phyloP scores from a whole-genome alignment of 1,140 invertebrate species.

The Octopus sinensis region DNA sequence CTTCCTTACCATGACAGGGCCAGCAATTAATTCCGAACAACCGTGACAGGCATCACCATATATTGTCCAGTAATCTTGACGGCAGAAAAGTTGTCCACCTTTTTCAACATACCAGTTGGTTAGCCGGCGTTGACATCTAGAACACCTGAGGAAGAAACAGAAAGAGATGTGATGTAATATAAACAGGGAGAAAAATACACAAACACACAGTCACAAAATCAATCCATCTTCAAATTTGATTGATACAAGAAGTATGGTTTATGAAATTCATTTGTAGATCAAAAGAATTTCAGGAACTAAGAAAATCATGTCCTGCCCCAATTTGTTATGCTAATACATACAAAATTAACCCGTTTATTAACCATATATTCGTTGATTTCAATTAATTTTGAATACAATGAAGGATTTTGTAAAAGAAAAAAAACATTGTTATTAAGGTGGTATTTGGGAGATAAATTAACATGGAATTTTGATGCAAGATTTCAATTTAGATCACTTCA shows the following conservation, averaged over 20 bases:
- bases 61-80: constrained; percentile 82
- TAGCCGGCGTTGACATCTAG: constrained; percentile 77
- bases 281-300: not conserved
- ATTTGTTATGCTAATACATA: not conserved
- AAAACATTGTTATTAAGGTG: too few species aligned
- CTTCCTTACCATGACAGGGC: constrained; percentile 76
- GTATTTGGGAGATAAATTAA: too few species aligned
- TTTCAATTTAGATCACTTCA: too few species aligned
- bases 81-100: constrained; percentile 82
- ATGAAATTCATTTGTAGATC: not conserved
- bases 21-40: constrained; percentile 82
- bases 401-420: too few species aligned
- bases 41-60: constrained; percentile 85
- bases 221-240: not conserved
- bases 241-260: not conserved
- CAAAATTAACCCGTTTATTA: not conserved
- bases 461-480: too few species aligned
- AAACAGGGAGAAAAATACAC: not conserved
- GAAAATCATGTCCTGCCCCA: not conserved
- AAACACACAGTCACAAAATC: not conserved
- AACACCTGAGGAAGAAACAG: constrained; percentile 67
- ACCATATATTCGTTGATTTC: too few species aligned
- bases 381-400: too few species aligned
- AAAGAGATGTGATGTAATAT: constrained; percentile 10
- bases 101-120: constrained; percentile 92